These are phyloP conservation scores for Channa argus DNA, from an alignment of 2,113 vertebrate species.

Conservation along the genomic window DNA sequence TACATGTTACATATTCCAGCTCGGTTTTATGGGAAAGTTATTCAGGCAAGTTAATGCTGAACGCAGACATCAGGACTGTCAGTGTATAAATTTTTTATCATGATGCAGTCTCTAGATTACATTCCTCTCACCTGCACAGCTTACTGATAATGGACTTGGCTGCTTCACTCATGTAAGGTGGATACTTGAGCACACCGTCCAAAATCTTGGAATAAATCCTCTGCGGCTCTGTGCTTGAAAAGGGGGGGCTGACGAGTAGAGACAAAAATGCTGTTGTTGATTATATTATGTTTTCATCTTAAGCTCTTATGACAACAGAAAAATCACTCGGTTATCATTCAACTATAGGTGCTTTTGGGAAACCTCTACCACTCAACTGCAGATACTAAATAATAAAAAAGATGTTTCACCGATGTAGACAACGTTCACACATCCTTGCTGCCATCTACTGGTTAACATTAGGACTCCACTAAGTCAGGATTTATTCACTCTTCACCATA, in stretches of 20 bases:
- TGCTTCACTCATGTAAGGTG: constrained; percentile 81
- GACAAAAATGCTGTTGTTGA: background rate
- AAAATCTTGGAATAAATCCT: constrained; percentile 87
- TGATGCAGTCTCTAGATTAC: background rate
- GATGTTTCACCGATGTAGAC: background rate
- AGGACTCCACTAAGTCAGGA: background rate
- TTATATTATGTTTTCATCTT: background rate
- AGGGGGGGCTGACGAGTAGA: constrained; percentile 80
- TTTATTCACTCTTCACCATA: background rate
- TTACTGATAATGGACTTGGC: constrained; percentile 85
- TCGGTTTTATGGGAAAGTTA: background rate
- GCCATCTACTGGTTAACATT: constrained; percentile 61
- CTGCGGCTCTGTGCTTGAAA: constrained; percentile 86
- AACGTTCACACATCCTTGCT: constrained; percentile 44
- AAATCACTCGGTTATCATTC: background rate
- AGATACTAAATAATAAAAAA: background rate
- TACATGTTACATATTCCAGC: background rate
- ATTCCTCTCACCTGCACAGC: constrained; percentile 82
- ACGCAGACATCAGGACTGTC: background rate
- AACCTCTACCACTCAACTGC: background rate
- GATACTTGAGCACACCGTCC: constrained; percentile 83
- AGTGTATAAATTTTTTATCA: background rate
- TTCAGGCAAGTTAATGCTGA: background rate
- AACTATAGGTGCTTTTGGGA: background rate
- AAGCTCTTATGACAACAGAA: background rate